phyloP scores from a whole-genome alignment of 2,888 invertebrate genomes.

The Pristionchus japonicus region DNA sequence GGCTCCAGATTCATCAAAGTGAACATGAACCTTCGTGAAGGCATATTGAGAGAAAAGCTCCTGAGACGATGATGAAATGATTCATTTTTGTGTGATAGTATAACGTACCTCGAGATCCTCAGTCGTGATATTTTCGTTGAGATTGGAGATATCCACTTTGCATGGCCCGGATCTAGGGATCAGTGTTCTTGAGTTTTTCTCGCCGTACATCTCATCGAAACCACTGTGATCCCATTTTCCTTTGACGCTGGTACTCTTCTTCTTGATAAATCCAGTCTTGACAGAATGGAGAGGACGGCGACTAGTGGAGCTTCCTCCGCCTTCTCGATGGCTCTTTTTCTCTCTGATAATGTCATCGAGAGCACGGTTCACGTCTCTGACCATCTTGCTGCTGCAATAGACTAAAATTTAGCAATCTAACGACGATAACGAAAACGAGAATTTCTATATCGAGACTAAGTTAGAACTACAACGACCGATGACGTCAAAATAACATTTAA shows the following conservation, averaged over 20 bases:
- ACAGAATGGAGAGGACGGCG: conserved; percentile 5
- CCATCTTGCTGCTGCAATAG: conserved; percentile 1
- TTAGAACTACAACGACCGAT: no score
- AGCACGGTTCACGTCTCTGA: neutral
- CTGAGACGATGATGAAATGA: conserved; percentile 14
- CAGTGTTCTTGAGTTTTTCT: neutral
- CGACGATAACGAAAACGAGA: no score
- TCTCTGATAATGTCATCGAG: conserved; percentile 45
- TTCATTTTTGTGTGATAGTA: neutral
- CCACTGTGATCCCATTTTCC: conserved; percentile 44
- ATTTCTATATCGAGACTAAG: no score
- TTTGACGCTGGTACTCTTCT: neutral
- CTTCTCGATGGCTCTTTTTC: neutral
- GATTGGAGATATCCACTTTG: conserved; percentile 55
- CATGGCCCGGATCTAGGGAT: conserved; percentile 9
- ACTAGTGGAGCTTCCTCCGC: neutral
- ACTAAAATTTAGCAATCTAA: no score
- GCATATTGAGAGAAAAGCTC: conserved; percentile 50
- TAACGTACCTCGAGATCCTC: conserved; percentile 55
- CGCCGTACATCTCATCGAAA: conserved; percentile 27
- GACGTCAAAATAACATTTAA: no score
- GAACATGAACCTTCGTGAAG: conserved; percentile 47
- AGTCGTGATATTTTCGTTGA: conserved; percentile 56
- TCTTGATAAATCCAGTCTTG: conserved; percentile 14
- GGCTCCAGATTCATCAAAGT: conserved; percentile 50